These are phyloP conservation scores for Paraescarpia echinospica DNA, from an alignment of 1,140 invertebrate species.

Conservation along the genomic window DNA sequence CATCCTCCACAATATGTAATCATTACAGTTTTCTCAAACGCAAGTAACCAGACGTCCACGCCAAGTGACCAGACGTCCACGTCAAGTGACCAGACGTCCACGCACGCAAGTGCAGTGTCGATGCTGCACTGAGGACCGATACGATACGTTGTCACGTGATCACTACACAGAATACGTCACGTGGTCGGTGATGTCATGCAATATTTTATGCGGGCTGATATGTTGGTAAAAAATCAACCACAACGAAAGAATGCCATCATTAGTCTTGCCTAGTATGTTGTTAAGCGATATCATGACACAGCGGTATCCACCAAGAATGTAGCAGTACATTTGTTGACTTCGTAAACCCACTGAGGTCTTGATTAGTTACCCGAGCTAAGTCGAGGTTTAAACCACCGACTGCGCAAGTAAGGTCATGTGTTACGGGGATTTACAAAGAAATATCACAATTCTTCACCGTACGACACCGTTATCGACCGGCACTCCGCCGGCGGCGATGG, in stretches of 20 bases:
- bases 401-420: not conserved
- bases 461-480: not conserved
- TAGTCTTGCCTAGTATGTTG: not conserved
- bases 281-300: not conserved
- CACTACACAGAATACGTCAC: too few relatives aligned
- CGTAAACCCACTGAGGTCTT: not conserved
- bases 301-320: not conserved
- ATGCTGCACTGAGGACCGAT: too few relatives aligned
- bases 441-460: not conserved
- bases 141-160: too few relatives aligned
- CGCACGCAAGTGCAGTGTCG: too few relatives aligned
- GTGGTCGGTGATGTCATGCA: too few relatives aligned
- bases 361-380: not conserved
- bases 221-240: too few relatives aligned
- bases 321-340: not conserved
- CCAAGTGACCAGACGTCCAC: too few relatives aligned
- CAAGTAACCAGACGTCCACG: too few relatives aligned
- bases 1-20: too few relatives aligned
- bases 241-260: not conserved
- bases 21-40: too few relatives aligned
- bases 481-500: not conserved
- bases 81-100: too few relatives aligned
- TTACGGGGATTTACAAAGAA: not conserved
- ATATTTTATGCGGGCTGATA: too few relatives aligned
- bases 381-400: not conserved